These are phyloP conservation scores for Coluber constrictor DNA, from an alignment of 2,797 vertebrate species.

Conservation along the genomic window DNA sequence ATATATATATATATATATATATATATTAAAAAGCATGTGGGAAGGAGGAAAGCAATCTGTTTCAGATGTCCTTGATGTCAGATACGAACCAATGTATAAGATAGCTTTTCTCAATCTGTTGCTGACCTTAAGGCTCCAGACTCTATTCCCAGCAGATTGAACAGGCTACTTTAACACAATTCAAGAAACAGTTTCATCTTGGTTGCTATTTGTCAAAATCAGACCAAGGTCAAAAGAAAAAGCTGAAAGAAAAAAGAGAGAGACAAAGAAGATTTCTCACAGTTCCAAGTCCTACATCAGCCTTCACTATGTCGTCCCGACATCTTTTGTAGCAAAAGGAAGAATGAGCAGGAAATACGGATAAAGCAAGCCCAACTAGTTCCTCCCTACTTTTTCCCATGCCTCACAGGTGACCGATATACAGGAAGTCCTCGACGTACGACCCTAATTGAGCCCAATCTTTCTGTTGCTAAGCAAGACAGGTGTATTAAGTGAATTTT, in stretches of 20 bases:
- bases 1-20: background rate
- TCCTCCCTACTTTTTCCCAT: background rate
- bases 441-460: too few species aligned
- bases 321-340: background rate
- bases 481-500: too few species aligned
- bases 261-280: background rate
- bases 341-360: background rate
- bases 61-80: background rate
- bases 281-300: background rate
- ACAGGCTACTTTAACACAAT: background rate
- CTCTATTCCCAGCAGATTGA: background rate
- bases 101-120: background rate
- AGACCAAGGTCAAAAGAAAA: background rate
- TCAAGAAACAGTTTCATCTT: background rate
- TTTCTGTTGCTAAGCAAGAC: too few species aligned
- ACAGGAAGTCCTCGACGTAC: too few species aligned
- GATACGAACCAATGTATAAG: background rate
- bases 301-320: background rate
- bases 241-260: background rate
- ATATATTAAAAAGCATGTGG: background rate
- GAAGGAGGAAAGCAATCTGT: background rate
- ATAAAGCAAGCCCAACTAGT: background rate
- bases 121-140: background rate
- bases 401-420: background rate
- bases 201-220: background rate